Conservation (phyloP, 35 echinoderm and acorn worm genomes). For the Strongylocentrotus purpuratus region DNA sequence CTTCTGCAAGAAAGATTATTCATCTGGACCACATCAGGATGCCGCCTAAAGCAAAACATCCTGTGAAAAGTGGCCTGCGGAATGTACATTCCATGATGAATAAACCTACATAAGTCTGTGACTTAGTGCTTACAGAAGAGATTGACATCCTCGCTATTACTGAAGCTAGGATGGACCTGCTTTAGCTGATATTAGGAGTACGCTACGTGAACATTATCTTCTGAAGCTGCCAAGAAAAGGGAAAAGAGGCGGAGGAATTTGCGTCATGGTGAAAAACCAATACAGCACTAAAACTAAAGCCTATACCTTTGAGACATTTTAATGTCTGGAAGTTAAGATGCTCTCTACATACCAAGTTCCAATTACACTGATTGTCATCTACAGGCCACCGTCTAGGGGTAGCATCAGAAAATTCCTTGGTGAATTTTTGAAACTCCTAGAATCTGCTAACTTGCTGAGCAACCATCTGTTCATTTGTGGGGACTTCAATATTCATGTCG, state of each 20-base stretch:
- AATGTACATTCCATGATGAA: conserved; percentile 45
- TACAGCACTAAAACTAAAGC: conserved; percentile 1
- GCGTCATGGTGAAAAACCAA: conserved; percentile 19
- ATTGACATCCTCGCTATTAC: conserved; percentile 49
- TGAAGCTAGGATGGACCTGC: conserved; percentile 59
- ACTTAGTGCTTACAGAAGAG: conserved; percentile 44
- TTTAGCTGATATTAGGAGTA: conserved; percentile 55
- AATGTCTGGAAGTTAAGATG: conserved; percentile 15
- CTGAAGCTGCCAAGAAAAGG: conserved; percentile 21
- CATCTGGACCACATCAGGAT: too few species aligned
- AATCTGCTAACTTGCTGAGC: neutral
- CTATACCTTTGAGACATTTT: neutral
- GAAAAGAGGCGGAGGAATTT: conserved; percentile 12
- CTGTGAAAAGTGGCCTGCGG: too few species aligned
- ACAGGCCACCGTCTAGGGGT: conserved; percentile 16
- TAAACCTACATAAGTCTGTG: conserved; percentile 45
- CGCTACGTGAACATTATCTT: neutral
- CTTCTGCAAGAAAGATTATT: too few species aligned
- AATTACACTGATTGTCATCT: conserved; percentile 29
- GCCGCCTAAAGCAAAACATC: too few species aligned
- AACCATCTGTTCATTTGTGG: conserved; percentile 7
- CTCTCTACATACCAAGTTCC: conserved; percentile 1
- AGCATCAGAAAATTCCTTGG: too few species aligned
- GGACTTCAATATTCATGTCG: too few species aligned
- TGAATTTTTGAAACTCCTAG: too few species aligned